phyloP scores from a whole-genome alignment of 2,888 invertebrate genomes.

The Cantharis rufa region DNA sequence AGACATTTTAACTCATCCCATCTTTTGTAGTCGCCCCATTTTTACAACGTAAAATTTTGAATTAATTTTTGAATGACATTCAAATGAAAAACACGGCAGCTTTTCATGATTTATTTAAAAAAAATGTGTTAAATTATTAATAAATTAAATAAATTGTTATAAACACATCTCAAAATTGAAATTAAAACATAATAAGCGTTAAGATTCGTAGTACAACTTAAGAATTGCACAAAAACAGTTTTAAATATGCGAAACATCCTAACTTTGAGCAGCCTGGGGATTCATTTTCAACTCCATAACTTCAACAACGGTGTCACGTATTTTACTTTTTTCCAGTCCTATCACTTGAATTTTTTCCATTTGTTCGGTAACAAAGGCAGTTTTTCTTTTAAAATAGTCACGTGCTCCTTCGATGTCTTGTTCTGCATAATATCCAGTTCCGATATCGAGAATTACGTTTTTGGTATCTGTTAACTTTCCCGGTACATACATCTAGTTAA shows the following conservation, averaged over 20 bases:
- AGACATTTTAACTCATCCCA: too few relatives aligned
- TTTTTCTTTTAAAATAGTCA: constrained; percentile 91
- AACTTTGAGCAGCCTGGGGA: constrained; percentile 24
- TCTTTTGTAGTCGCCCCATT: too few relatives aligned
- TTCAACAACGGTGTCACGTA: constrained; percentile 76
- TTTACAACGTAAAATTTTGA: too few relatives aligned
- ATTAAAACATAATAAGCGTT: not conserved
- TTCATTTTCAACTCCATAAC: constrained; percentile 77
- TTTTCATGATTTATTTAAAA: not conserved
- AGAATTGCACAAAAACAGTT: not conserved
- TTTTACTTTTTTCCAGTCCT: constrained; percentile 81
- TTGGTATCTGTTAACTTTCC: constrained; percentile 84
- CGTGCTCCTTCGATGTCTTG: constrained; percentile 80
- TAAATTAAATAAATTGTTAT: not conserved
- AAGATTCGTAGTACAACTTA: not conserved
- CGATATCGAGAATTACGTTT: constrained; percentile 91
- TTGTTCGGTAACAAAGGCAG: constrained; percentile 88
- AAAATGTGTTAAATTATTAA: not conserved
- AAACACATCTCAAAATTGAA: not conserved
- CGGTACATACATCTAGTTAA: constrained; percentile 87
- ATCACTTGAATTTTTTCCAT: constrained; percentile 90
- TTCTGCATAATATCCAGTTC: constrained; percentile 95
- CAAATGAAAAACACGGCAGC: not conserved
- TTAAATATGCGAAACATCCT: not conserved
- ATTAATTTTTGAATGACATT: too few relatives aligned